Evolutionary conservation across 2,113 vertebrate genomes (phyloP), one percentile per base, ranked within the genome.

Genomic region (Trogon surrucura): DNA sequence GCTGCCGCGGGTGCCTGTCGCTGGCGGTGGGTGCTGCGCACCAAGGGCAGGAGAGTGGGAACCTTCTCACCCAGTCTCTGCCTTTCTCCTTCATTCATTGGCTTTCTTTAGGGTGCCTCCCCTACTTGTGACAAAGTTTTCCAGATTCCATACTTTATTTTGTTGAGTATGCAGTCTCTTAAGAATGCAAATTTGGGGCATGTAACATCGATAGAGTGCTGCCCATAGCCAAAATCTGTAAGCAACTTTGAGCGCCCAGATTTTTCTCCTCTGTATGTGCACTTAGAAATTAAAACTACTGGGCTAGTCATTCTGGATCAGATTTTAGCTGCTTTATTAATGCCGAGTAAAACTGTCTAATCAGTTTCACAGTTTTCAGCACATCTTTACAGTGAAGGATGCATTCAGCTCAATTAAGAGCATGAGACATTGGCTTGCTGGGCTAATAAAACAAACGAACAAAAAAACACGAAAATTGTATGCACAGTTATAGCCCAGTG

Each of bases 1-100:
- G 71, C 47, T 5, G 1, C 29, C 11, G 54, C 53, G 26, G 26
- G 64, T 27, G 5, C 66, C 54, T 32, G 2, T 20, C 0, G 0
- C 38, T 53, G 7, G 27, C 3, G 0, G 32, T 38, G 69, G 54
- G 36, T 44, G 34, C 51, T 48, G 47, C 26, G 5, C 0, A 2
- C 41, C 41, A 41, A 10, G 18, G 30, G 15, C 10, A 47, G 23
- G 22, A 14, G 10, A 71, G 20, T 0, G 0, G 45, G 32, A 75
- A 5, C 54, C 48, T 65, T 57, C 47, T 66, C 36, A 80, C 30
- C n/a, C 47, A 17, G 10, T 27, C 38, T 50, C 67, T 65, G 57
- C 13, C 1, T 51, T 66, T 58, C 56, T 70, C 13, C 38, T 73
- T 69, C 80, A 44, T 22, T 44, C 34, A 5, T 27, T 60, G 27